Evolutionary conservation across 1,140 invertebrate genomes (phyloP).

Genomic region (Drosophila seguyi): DNA sequence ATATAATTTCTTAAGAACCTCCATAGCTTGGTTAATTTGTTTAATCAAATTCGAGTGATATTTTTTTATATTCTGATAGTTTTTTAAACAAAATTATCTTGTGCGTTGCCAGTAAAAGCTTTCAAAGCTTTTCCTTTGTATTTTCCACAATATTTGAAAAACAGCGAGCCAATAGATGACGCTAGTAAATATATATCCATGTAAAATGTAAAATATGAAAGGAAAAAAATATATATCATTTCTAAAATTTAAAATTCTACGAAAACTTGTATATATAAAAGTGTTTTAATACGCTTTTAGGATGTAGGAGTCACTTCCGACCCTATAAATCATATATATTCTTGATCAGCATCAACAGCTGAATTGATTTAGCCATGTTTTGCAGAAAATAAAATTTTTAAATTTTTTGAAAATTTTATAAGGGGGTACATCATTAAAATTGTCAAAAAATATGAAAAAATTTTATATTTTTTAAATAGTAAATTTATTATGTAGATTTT

Average conservation of each 20-base stretch:
- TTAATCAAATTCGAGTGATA: not conserved
- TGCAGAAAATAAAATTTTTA: not conserved
- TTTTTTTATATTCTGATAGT: not conserved
- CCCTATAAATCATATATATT: not conserved
- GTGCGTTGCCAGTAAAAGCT: not conserved
- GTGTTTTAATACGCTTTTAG: too few relatives aligned
- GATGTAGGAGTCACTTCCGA: not conserved
- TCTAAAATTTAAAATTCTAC: too few relatives aligned
- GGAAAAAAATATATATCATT: too few relatives aligned
- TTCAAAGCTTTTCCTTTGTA: not conserved
- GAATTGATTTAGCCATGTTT: not conserved
- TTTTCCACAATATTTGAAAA: not conserved
- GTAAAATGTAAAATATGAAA: not conserved
- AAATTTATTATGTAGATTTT: not conserved
- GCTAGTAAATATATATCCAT: not conserved
- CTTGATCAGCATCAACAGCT: not conserved
- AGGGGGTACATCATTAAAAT: not conserved
- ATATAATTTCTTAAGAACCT: not conserved
- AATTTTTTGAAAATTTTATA: not conserved
- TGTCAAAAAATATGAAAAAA: too few relatives aligned
- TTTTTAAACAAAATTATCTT: not conserved
- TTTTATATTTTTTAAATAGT: not conserved
- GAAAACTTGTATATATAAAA: too few relatives aligned
- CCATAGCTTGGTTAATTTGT: not conserved
- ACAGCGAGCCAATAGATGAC: not conserved